Percentiles rank a stretch among this genome's conserved stretches.
Conservation (phyloP, 1,140 invertebrate species). For the Ptiloglossa arizonensis region DNA sequence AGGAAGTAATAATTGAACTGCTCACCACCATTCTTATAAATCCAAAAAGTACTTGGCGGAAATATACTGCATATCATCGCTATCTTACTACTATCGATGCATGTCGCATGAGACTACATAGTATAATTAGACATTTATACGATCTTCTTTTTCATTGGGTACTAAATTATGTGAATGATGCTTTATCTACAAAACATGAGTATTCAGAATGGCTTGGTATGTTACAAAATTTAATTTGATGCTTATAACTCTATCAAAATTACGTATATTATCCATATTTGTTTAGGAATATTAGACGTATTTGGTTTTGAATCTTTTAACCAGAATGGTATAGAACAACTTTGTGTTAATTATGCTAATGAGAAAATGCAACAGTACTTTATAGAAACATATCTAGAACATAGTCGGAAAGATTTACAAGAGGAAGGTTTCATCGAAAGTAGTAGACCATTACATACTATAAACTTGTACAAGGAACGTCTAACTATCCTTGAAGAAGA, state of each 20-base stretch:
- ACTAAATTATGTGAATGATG: slow-evolving; percentile 62
- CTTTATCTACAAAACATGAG: slow-evolving; percentile 55
- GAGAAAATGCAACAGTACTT: slow-evolving; percentile 86
- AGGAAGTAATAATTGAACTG: slow-evolving; percentile 25
- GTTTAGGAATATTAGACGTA: slow-evolving; percentile 84
- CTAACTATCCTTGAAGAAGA: slow-evolving; percentile 78
- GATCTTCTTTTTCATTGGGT: slow-evolving; percentile 70
- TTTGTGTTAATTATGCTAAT: slow-evolving; percentile 90
- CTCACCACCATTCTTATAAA: slow-evolving; percentile 49
- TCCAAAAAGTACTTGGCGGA: slow-evolving; percentile 28
- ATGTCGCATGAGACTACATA: slow-evolving; percentile 69
- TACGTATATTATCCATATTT: not conserved
- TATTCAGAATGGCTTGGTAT: slow-evolving; percentile 69
- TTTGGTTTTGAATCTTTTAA: slow-evolving; percentile 89
- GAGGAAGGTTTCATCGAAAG: slow-evolving; percentile 83
- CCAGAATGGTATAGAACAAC: slow-evolving; percentile 88
- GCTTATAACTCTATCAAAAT: not conserved
- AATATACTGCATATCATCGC: slow-evolving; percentile 47
- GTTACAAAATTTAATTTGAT: not conserved
- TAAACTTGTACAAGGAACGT: slow-evolving; percentile 82
- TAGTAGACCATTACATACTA: slow-evolving; percentile 38
- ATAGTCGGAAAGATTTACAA: slow-evolving; percentile 83
- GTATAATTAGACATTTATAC: slow-evolving; percentile 71
- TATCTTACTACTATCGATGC: slow-evolving; percentile 62
- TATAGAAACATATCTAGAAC: slow-evolving; percentile 85